phyloP scores from a whole-genome alignment of 2,797 vertebrate genomes.

The Gymnothorax javanicus region DNA sequence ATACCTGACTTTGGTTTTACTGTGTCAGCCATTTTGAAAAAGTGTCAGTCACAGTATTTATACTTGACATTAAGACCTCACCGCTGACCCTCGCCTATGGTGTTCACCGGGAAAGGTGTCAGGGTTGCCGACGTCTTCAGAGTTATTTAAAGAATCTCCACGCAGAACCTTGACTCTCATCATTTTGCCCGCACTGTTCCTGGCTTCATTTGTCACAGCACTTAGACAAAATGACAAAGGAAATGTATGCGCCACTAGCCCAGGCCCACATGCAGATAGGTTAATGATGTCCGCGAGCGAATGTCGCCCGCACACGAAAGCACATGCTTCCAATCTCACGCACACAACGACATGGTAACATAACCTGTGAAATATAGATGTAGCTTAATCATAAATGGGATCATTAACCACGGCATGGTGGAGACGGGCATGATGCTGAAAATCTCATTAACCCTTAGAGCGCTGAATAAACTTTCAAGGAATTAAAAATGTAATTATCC shows the following conservation, averaged over 20 bases:
- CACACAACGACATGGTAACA: neutral
- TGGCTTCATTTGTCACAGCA: neutral
- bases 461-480: too few relatives aligned
- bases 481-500: too few relatives aligned
- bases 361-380: neutral
- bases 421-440: neutral
- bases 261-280: neutral
- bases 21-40: neutral
- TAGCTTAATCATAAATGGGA: neutral
- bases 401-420: neutral
- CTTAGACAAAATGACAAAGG: neutral
- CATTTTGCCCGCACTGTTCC: neutral
- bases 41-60: neutral
- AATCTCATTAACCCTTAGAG: too few relatives aligned
- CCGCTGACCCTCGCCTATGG: neutral
- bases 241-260: neutral
- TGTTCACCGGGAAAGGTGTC: neutral
- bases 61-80: neutral
- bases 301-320: neutral
- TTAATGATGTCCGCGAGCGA: neutral
- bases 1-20: neutral
- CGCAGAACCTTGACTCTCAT: neutral
- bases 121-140: constrained; percentile 3
- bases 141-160: constrained; percentile 8
- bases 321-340: neutral